Base-by-base conservation (phyloP, 2,113 vertebrate species). In the Spea bombifrons region DNA sequence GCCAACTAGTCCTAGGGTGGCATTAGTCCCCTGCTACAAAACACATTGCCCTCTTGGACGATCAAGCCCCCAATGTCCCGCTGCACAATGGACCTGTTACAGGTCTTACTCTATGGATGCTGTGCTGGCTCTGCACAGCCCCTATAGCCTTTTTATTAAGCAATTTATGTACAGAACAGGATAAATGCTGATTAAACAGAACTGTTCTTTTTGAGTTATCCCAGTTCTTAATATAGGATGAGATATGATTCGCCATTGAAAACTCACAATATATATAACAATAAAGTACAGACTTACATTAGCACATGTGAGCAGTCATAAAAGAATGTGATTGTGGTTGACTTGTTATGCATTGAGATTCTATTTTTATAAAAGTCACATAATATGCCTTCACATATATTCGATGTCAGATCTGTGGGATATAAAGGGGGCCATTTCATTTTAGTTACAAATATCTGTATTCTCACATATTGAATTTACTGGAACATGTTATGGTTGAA, bases 401-500 rank as follows among this genome's bases (percentile, higher is more conserved):
- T 46, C 30, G 9, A 52, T 52, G 50, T 52, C 50, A 46, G 71
- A 44, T 7, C 30, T 43, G 30, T 43, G 52, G 43, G 17, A 57
- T 57, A 72, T 52, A 55, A 8, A 13, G 71, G 55, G 30, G 50
- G 50, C 50, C 50, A 52, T 52, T 57, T 73, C 30, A 71, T 45
- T 73, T 71, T 73, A n/a, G 71, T 57, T 15, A 61, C 30, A 71
- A 10, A 71, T 53, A 71, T 43, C 10, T 50, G 53, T 71, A 52
- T 52, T 52, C 68, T 55, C 5, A 52, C 52, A 53, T 30, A 59
- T 44, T 10, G 43, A 46, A 46, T 73, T 71, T 44, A 44, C 53
- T 46, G 7, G 57, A 72, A 61, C 44, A 73, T 73, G 57, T 73
- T 73, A n/a, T 46, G 44, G 16, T 13, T 73, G 6, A 55, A 73